Conservation (phyloP, 2,888 invertebrate genomes). For the Tetrapedia diversipes region DNA sequence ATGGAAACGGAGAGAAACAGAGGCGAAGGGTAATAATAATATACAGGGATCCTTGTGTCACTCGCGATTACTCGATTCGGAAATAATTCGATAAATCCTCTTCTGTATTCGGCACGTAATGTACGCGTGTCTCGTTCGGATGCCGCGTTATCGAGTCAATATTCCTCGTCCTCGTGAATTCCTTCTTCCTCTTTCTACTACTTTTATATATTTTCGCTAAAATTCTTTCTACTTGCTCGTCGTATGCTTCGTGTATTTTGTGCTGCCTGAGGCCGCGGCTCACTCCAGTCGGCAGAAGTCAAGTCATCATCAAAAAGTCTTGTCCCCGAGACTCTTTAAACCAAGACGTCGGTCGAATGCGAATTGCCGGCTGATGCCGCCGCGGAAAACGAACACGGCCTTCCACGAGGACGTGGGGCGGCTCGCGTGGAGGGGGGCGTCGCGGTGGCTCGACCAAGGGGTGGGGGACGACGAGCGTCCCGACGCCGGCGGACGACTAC, state of each 20-base stretch:
- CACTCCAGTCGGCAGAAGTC: slow-evolving; percentile 87
- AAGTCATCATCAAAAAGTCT: slow-evolving; percentile 89
- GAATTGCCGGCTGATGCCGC: slow-evolving; percentile 85
- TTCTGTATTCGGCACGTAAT: slow-evolving; percentile 27
- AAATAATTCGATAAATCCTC: slow-evolving; percentile 31
- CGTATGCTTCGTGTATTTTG: slow-evolving; percentile 57
- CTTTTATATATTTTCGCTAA: not conserved
- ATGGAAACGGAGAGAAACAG: not conserved
- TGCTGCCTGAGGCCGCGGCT: slow-evolving; percentile 81
- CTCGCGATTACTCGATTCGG: slow-evolving; percentile 53
- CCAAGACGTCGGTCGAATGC: slow-evolving; percentile 97
- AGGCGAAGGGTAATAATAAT: not conserved
- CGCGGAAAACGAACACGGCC: slow-evolving; percentile 67
- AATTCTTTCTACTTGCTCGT: not conserved
- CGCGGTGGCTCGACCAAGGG: slow-evolving; percentile 47
- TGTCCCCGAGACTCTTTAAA: slow-evolving; percentile 83
- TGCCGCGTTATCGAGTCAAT: not conserved
- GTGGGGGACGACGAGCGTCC: slow-evolving; percentile 70
- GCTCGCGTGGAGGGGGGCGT: slow-evolving; percentile 38
- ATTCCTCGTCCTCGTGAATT: slow-evolving; percentile 29
- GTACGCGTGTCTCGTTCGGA: not conserved
- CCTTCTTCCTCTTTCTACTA: not conserved
- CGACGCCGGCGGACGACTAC: slow-evolving; percentile 62
- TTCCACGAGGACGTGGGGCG: slow-evolving; percentile 61
- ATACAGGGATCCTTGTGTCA: slow-evolving; percentile 45